Percentiles rank a stretch among this genome's conserved stretches.
These are phyloP conservation scores for Cranoglanis bouderius DNA, from an alignment of 2,113 vertebrate genomes.

Conservation along the genomic window DNA sequence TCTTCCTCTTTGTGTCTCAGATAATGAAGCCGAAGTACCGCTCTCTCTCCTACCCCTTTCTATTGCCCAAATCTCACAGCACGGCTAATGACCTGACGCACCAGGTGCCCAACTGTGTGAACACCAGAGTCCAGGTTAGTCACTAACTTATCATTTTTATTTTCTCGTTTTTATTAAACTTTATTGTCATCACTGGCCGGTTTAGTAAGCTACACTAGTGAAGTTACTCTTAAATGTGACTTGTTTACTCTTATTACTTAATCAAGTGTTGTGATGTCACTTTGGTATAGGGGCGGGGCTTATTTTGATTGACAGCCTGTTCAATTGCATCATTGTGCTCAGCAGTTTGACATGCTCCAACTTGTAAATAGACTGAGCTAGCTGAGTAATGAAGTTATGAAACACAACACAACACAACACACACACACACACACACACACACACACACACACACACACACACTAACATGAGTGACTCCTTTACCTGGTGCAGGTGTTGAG, in stretches of 20 bases:
- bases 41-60: conserved; percentile 85
- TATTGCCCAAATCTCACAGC: conserved; percentile 90
- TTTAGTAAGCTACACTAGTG: background rate
- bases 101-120: conserved; percentile 79
- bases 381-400: background rate
- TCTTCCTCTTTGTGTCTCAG: conserved; percentile 62
- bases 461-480: background rate
- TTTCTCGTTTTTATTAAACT: background rate
- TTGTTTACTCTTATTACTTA: background rate
- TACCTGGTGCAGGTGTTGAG: conserved; percentile 81
- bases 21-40: conserved; percentile 95
- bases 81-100: conserved; percentile 83
- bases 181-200: background rate
- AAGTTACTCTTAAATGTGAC: background rate
- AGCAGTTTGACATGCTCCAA: background rate
- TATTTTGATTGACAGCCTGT: background rate
- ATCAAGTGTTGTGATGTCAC: background rate
- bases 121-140: conserved; percentile 83
- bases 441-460: conserved; percentile 13
- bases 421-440: conserved; percentile 62
- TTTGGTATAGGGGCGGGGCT: background rate
- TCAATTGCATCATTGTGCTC: background rate
- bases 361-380: background rate
- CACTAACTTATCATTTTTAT: background rate
- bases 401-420: background rate